Evolutionary conservation across 2,888 invertebrate species (phyloP).

Genomic region (Leptopterna dolabrata): DNA sequence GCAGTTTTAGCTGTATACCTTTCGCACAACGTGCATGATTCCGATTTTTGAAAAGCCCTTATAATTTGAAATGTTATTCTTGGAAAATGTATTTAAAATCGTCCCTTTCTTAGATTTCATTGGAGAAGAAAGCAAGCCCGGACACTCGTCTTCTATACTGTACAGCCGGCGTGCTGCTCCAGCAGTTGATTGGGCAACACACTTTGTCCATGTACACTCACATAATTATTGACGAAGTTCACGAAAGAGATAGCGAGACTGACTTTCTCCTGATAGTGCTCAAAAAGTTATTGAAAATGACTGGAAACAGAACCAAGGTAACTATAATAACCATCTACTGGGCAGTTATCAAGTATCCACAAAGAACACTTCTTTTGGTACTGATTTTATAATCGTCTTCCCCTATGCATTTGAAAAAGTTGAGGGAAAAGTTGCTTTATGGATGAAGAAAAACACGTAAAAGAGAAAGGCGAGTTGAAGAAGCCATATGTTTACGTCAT

Average conservation of each 20-base stretch:
- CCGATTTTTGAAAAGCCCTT: too few species aligned
- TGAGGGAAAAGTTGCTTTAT: too few species aligned
- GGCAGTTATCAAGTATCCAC: too few species aligned
- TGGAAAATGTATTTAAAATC: too few species aligned
- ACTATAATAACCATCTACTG: background rate
- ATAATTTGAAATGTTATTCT: too few species aligned
- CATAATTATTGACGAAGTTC: conserved; percentile 92
- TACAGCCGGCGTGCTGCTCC: conserved; percentile 89
- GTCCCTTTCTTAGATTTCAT: conserved; percentile 77
- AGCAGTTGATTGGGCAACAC: conserved; percentile 76
- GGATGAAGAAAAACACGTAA: too few species aligned
- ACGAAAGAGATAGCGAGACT: conserved; percentile 92
- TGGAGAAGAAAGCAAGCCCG: conserved; percentile 72
- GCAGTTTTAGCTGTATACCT: conserved; percentile 57
- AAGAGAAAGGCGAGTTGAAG: too few species aligned
- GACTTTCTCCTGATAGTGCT: conserved; percentile 89
- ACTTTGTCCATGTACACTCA: conserved; percentile 83
- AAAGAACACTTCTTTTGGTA: too few species aligned
- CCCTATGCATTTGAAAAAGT: too few species aligned
- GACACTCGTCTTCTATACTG: conserved; percentile 87
- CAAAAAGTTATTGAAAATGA: conserved; percentile 72
- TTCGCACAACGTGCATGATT: too few species aligned
- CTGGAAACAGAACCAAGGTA: conserved; percentile 54
- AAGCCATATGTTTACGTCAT: too few species aligned
- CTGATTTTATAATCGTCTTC: too few species aligned